Evolutionary conservation across 2,888 invertebrate genomes (phyloP).

Genomic region (Chydorus sphaericus): DNA sequence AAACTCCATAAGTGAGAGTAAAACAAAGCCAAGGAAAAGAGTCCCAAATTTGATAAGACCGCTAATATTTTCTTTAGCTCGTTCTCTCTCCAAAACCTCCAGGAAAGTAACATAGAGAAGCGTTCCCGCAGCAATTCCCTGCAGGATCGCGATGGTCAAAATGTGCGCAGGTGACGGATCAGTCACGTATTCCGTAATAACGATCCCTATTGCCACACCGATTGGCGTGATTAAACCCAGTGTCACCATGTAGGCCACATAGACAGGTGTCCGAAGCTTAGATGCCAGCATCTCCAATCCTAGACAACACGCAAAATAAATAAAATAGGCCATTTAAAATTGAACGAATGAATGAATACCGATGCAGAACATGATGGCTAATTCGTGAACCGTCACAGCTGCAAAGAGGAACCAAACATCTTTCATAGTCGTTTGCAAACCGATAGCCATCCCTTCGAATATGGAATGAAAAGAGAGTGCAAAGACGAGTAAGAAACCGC

Average conservation of each 20-base stretch:
- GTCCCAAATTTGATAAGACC: conserved; percentile 11
- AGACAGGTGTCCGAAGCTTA: conserved; percentile 28
- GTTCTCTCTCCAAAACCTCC: conserved; percentile 34
- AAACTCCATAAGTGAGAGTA: conserved; percentile 14
- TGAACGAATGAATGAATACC: too few relatives aligned
- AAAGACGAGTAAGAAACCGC: conserved; percentile 32
- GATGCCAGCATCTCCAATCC: conserved; percentile 37
- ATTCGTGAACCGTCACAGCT: conserved; percentile 38
- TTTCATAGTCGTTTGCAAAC: conserved; percentile 31
- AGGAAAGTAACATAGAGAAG: conserved; percentile 39
- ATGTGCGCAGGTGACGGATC: conserved; percentile 29
- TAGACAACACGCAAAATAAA: too few relatives aligned
- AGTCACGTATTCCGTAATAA: conserved; percentile 30
- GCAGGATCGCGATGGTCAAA: conserved; percentile 27
- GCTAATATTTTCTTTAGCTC: conserved; percentile 24
- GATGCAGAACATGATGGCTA: conserved; percentile 38
- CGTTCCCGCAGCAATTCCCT: conserved; percentile 27
- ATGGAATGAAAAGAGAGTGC: conserved; percentile 39
- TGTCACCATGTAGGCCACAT: conserved; percentile 32
- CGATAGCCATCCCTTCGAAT: conserved; percentile 40
- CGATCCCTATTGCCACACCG: conserved; percentile 34
- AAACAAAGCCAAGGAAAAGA: conserved; percentile 13
- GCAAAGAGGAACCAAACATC: conserved; percentile 38
- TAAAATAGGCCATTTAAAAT: too few relatives aligned
- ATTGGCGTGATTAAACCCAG: conserved; percentile 36